Percentiles rank a stretch among this genome's conserved stretches.
phyloP scores from a whole-genome alignment of 2,113 vertebrate species.

The Phalacrocorax carbo region DNA sequence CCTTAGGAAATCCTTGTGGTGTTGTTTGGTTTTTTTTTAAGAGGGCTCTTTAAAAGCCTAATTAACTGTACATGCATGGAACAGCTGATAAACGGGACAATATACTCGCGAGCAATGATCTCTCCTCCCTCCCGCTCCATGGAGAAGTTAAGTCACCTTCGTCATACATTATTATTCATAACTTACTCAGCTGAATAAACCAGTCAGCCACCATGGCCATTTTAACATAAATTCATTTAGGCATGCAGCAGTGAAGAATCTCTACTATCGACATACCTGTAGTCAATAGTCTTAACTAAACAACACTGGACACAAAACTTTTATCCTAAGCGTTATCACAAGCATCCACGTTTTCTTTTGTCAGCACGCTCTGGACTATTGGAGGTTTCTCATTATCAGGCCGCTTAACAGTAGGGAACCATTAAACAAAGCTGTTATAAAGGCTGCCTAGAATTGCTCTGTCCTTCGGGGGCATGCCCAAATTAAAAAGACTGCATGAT shows the following conservation, averaged over 20 bases:
- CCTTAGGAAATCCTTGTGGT: conserved; percentile 20
- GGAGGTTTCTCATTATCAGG: background rate
- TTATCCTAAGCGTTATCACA: background rate
- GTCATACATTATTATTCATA: conserved; percentile 22
- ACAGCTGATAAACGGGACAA: conserved; percentile 54
- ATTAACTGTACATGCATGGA: conserved; percentile 12
- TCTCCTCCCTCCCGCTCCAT: background rate
- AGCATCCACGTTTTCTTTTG: background rate
- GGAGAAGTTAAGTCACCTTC: conserved; percentile 39
- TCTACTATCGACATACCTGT: background rate
- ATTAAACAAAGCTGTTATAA: background rate
- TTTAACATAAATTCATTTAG: conserved; percentile 24
- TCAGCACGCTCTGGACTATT: background rate
- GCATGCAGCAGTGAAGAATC: background rate
- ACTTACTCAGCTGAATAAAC: conserved; percentile 52
- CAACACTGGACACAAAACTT: background rate
- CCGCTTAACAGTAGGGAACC: background rate
- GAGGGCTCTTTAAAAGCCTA: background rate
- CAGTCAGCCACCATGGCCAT: background rate
- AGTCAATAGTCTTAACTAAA: background rate
- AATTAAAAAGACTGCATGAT: background rate
- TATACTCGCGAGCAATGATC: background rate
- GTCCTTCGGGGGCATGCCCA: background rate
- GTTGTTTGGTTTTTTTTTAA: background rate
- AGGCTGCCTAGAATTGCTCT: background rate